Evolutionary conservation across 2,113 vertebrate species (phyloP), one percentile per base, ranked within the genome.

Genomic region (Andinoacara biseriatus): DNA sequence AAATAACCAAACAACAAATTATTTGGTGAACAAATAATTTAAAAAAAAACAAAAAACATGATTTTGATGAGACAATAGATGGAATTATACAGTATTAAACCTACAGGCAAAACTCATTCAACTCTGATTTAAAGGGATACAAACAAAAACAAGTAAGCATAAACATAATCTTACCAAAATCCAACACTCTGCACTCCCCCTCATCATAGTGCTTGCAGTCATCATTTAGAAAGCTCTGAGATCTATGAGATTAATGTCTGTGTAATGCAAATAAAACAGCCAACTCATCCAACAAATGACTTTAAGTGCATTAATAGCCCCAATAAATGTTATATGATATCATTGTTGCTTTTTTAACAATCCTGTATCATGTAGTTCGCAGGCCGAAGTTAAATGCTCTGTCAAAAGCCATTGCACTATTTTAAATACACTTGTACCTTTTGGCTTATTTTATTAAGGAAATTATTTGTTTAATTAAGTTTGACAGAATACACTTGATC

Each of bases 91-190:
- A 59, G 29, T 59, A 29, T 76, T 59, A 43, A 20, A 46, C 56
- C 74, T 58, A 59, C 35, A 59, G 38, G 56, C 74, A 59, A 59
- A 76, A 76, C 38, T 43, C 9, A 5, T 57, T 58, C 56, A 26
- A 58, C 9, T 22, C 33, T 58, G 56, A 76, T 58, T 40, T 40
- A 58, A 58, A 76, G 15, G 24, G 40, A 10, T 26, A 43, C 15
- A 76, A 43, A 58, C 22, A 59, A 76, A 76, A 76, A 58, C 56
- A 59, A 52, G 46, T n/a, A 72, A 54, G 24, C 46, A 54, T 33
- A 54, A 54, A 54, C 26, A 72, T 72, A 10, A 5, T 72, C 26
- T 54, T 72, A 43, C 26, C 18, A 0, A 72, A 72, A 54, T 54
- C 26, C 46, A 72, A 10, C 54, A 31, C 26, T 72, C 46, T 72